These are phyloP conservation scores for Mystacides longicornis DNA, from an alignment of 2,888 invertebrate genomes.

Conservation along the genomic window DNA sequence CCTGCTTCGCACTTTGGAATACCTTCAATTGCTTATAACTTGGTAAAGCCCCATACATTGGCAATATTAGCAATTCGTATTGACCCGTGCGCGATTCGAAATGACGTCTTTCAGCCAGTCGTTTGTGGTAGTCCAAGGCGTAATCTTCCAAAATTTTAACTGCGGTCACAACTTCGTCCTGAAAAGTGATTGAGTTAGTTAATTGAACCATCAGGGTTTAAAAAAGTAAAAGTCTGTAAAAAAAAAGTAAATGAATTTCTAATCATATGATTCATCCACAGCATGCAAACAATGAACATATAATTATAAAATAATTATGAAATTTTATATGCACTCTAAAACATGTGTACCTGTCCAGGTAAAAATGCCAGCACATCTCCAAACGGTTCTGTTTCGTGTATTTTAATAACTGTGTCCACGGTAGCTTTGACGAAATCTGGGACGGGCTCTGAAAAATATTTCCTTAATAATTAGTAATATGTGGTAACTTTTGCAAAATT, in stretches of 20 bases:
- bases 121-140: constrained; percentile 42
- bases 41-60: constrained; percentile 89
- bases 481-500: no score
- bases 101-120: constrained; percentile 17
- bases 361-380: constrained; percentile 92
- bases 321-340: no score
- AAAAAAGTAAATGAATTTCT: no score
- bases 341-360: constrained; percentile 60
- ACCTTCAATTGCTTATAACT: constrained; percentile 73
- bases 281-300: no score
- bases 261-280: no score
- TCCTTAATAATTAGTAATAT: no score
- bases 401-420: constrained; percentile 82
- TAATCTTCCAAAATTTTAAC: constrained; percentile 58
- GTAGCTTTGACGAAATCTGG: constrained; percentile 84
- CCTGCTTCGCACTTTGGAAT: constrained; percentile 63
- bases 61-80: constrained; percentile 57
- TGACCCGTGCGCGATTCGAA: constrained; percentile 24
- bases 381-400: constrained; percentile 72
- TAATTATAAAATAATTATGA: no score
- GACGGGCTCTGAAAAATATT: constrained; percentile 57
- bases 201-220: no score
- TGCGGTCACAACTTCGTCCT: constrained; percentile 86
- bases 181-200: no score
- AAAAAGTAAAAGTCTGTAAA: no score